Percentiles rank a stretch among this genome's conserved stretches.
These are phyloP conservation scores for Drosophila longiperda DNA, from an alignment of 2,888 invertebrate genomes.

Conservation along the genomic window DNA sequence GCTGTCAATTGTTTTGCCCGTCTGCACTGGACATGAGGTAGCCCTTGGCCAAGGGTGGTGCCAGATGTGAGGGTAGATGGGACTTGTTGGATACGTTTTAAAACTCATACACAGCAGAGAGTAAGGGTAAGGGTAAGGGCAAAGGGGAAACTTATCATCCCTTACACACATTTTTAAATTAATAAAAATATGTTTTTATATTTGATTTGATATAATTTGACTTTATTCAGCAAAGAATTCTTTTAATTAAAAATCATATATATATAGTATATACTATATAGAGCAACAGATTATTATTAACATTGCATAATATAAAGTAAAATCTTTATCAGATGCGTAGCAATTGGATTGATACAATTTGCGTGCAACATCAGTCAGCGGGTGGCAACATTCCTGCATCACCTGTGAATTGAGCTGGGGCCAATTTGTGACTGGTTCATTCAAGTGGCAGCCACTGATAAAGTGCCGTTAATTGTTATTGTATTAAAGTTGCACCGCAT, in stretches of 20 bases:
- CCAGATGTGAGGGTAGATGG: neutral
- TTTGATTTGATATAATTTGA: neutral
- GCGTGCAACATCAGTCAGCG: neutral
- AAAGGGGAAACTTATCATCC: neutral
- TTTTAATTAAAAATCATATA: neutral
- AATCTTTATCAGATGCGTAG: too few species aligned
- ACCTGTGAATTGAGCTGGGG: neutral
- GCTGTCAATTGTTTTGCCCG: conserved; percentile 57
- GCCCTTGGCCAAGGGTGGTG: conserved; percentile 2
- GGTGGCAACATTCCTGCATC: neutral
- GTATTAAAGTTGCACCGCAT: conserved; percentile 26
- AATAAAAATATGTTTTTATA: neutral
- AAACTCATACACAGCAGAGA: neutral
- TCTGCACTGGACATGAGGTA: conserved; percentile 47
- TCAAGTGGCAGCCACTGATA: conserved; percentile 3
- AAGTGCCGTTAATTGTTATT: conserved; percentile 4
- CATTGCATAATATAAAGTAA: too few species aligned
- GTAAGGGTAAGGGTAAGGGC: too few species aligned
- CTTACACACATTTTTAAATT: neutral
- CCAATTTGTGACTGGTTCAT: neutral
- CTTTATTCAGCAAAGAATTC: neutral
- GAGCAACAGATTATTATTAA: too few species aligned
- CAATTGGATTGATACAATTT: neutral
- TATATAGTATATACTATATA: neutral
- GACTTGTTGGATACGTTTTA: neutral